Conservation (phyloP, 2,888 invertebrate genomes). For the Lacanobia oleracea region DNA sequence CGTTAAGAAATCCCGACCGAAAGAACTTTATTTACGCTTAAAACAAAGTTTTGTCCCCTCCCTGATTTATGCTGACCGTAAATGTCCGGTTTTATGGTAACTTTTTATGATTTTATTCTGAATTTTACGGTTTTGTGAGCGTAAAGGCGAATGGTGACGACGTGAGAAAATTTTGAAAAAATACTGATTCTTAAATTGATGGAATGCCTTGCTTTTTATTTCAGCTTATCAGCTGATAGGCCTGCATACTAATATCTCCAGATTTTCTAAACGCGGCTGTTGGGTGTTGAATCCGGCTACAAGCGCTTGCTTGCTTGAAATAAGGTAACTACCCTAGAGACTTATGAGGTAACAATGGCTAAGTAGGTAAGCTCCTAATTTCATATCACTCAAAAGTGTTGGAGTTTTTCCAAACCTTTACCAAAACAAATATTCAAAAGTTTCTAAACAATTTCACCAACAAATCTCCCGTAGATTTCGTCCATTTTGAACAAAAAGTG, state of each 20-base stretch:
- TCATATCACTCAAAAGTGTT: not conserved
- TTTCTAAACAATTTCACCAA: constrained; percentile 52
- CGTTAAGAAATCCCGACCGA: constrained; percentile 25
- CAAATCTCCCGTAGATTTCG: constrained; percentile 70
- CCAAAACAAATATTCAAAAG: constrained; percentile 11
- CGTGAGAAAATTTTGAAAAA: constrained; percentile 58
- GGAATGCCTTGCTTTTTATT: not conserved
- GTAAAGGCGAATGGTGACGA: constrained; percentile 50
- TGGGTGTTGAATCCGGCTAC: no score
- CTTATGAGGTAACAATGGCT: not conserved
- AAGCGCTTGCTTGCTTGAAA: not conserved
- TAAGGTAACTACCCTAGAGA: not conserved
- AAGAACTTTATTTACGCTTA: constrained; percentile 63
- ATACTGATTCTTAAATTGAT: constrained; percentile 16
- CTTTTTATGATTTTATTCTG: constrained; percentile 65
- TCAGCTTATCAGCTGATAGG: not conserved
- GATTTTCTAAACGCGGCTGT: constrained; percentile 1
- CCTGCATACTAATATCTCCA: not conserved
- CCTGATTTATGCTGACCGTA: constrained; percentile 63
- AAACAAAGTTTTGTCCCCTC: constrained; percentile 61
- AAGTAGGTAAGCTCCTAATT: not conserved
- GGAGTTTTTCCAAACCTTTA: not conserved
- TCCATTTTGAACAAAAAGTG: constrained; percentile 62
- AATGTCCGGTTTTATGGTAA: constrained; percentile 62
- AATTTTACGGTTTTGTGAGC: constrained; percentile 62